Evolutionary conservation across 2,888 invertebrate species (phyloP).

Genomic region (Dasypogon diadema): DNA sequence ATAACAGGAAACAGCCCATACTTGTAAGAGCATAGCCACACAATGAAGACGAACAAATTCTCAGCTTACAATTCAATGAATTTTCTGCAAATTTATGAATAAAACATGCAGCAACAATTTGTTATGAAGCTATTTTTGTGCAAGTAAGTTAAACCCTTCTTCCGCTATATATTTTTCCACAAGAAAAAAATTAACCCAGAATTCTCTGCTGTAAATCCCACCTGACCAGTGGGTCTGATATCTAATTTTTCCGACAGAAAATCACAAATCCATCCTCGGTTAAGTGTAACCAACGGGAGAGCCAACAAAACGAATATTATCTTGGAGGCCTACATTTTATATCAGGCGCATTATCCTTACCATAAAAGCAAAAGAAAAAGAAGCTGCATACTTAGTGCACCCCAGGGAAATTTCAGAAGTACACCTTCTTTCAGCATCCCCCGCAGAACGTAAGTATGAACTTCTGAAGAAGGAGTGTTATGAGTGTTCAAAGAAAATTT

Average conservation of each 20-base stretch:
- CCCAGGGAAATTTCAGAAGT: slow-evolving; percentile 56
- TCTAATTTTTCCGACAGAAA: slow-evolving; percentile 29
- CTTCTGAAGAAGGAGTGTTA: slow-evolving; percentile 3
- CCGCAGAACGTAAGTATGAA: slow-evolving; percentile 33
- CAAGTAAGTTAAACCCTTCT: neutral
- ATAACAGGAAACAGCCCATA: no score
- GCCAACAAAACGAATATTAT: slow-evolving; percentile 39
- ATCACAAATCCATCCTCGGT: slow-evolving; percentile 39
- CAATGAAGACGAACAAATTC: no score
- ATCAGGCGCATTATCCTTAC: slow-evolving; percentile 42
- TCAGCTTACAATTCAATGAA: no score
- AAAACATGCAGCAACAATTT: no score
- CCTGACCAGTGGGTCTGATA: slow-evolving; percentile 32
- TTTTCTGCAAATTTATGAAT: no score
- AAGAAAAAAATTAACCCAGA: neutral
- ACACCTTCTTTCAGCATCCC: slow-evolving; percentile 49
- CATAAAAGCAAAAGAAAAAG: slow-evolving; percentile 18
- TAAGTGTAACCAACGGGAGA: slow-evolving; percentile 28
- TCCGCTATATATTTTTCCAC: neutral
- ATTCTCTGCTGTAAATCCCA: slow-evolving; percentile 10
- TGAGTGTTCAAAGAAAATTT: slow-evolving; percentile 49
- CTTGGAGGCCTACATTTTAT: slow-evolving; percentile 49
- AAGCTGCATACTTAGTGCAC: slow-evolving; percentile 56
- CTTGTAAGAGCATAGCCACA: no score
- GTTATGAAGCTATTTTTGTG: no score